Evolutionary conservation across 2,888 invertebrate genomes (phyloP).

Genomic region (Alsophila aescularia): DNA sequence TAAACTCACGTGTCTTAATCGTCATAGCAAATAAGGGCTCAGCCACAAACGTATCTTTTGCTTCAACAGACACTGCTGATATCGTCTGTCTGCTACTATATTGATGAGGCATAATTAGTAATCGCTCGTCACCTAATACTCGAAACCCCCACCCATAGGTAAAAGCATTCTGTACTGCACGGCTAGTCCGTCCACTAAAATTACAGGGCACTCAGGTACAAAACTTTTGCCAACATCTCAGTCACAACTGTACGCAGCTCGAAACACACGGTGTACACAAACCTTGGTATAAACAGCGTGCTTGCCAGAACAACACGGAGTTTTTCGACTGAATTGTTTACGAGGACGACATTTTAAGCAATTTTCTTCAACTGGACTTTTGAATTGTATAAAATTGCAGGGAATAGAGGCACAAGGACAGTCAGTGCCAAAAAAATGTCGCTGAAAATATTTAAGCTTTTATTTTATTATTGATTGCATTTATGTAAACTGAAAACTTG

Average conservation of each 20-base stretch:
- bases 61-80: too few relatives aligned
- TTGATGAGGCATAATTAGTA: not conserved
- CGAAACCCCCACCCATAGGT: constrained; percentile 38
- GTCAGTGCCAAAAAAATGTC: too few relatives aligned
- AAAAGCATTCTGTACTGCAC: constrained; percentile 66
- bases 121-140: constrained; percentile 34
- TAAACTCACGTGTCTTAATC: too few relatives aligned
- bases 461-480: too few relatives aligned
- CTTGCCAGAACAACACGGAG: constrained; percentile 23
- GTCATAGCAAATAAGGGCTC: too few relatives aligned
- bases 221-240: constrained; percentile 63
- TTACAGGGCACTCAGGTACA: constrained; percentile 65
- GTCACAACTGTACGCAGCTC: constrained; percentile 52
- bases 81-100: too few relatives aligned
- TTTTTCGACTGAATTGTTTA: constrained; percentile 9
- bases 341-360: not conserved
- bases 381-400: not conserved
- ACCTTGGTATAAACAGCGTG: constrained; percentile 12
- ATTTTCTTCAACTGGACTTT: not conserved
- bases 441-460: too few relatives aligned
- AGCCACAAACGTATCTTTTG: too few relatives aligned
- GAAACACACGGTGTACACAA: constrained; percentile 27
- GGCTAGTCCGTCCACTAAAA: constrained; percentile 66
- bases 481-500: too few relatives aligned
- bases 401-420: not conserved